Evolutionary conservation across 2,113 vertebrate species (phyloP).

Genomic region (Ameiurus melas): DNA sequence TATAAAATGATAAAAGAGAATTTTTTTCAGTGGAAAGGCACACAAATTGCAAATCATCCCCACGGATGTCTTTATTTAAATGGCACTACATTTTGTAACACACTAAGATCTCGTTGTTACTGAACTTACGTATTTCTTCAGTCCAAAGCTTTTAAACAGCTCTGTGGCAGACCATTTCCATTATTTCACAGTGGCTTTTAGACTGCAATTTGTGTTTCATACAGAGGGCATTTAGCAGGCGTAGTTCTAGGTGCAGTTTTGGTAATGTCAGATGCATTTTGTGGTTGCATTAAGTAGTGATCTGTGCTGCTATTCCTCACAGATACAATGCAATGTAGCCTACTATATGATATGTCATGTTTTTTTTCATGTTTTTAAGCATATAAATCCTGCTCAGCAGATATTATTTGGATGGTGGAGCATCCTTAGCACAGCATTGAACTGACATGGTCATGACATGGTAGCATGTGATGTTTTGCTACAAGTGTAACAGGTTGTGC

Average conservation of each 20-base stretch:
- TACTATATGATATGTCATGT: too few relatives aligned
- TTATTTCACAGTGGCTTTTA: slow-evolving; percentile 2
- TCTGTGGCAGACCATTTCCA: background rate
- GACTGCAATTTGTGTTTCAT: background rate
- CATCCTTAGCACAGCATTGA: background rate
- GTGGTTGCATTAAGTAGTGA: background rate
- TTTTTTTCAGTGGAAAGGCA: too few relatives aligned
- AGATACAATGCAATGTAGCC: background rate
- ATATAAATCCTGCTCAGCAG: background rate
- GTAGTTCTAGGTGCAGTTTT: background rate
- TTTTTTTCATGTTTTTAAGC: too few relatives aligned
- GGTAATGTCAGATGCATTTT: background rate
- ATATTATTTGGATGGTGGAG: background rate
- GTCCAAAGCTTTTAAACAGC: background rate
- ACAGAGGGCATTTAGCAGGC: background rate
- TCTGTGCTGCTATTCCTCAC: background rate
- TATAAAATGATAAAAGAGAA: too few relatives aligned
- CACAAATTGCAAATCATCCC: background rate
- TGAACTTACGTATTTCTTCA: background rate
- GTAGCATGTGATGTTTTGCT: background rate
- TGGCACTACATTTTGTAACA: background rate
- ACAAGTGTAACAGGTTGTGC: background rate
- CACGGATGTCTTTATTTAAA: background rate
- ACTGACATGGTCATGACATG: background rate
- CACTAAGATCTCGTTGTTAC: background rate